Evolutionary conservation across 2,888 invertebrate species (phyloP).

Genomic region (Podotricha telesiphe): DNA sequence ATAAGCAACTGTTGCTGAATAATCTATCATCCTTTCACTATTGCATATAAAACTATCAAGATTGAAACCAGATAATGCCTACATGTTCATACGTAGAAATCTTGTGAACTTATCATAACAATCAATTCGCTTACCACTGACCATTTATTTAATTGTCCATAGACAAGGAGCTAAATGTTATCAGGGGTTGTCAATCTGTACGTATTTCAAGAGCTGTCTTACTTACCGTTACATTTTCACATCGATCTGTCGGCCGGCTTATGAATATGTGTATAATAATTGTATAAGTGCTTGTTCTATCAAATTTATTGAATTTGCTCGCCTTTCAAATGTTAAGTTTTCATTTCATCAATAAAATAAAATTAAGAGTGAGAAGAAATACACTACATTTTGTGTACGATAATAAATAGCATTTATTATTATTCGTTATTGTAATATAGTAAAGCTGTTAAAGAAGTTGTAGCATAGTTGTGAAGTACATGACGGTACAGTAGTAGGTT

Average conservation of each 20-base stretch:
- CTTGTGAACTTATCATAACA: conserved; percentile 74
- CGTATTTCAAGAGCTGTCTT: conserved; percentile 34
- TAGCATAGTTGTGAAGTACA: too few species aligned
- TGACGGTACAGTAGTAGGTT: too few species aligned
- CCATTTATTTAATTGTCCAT: conserved; percentile 79
- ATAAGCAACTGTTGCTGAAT: neutral
- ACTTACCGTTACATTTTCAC: conserved; percentile 32
- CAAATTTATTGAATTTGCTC: conserved; percentile 15
- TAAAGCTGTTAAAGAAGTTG: too few species aligned
- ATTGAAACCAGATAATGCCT: conserved; percentile 36
- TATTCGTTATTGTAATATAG: too few species aligned
- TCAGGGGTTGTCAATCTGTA: conserved; percentile 76
- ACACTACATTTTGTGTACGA: neutral
- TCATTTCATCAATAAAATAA: neutral
- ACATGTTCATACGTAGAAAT: conserved; percentile 51
- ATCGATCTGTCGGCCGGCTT: neutral
- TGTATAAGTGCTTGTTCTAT: neutral
- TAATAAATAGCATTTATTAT: too few species aligned
- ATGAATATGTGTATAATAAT: too few species aligned
- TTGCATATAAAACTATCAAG: conserved; percentile 28
- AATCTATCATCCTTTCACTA: conserved; percentile 25
- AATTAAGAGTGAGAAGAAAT: neutral
- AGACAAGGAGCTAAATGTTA: conserved; percentile 76
- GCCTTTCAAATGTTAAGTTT: neutral
- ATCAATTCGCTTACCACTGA: conserved; percentile 76